Conservation (phyloP, 30 jellyfish, hydroid and myxozoan genomes). For the Hydractinia echinata region DNA sequence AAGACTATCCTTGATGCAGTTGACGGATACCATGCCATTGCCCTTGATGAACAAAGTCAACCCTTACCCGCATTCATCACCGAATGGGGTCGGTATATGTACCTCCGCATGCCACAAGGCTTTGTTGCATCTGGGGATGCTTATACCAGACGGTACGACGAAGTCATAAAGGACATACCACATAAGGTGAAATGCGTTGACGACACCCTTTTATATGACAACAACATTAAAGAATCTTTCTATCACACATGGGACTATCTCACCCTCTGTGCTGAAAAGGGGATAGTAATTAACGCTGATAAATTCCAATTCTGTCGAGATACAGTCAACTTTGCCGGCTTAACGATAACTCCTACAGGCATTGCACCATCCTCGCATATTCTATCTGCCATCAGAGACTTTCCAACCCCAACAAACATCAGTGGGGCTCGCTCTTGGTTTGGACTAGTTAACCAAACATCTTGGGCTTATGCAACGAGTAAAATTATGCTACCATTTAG, state of each 20-base stretch:
- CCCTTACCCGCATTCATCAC: too few relatives aligned
- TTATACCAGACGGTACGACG: too few relatives aligned
- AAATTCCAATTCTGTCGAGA: conserved; percentile 18
- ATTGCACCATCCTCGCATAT: conserved; percentile 10
- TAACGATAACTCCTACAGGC: conserved; percentile 4
- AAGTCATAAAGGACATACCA: too few relatives aligned
- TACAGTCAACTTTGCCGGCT: conserved; percentile 36
- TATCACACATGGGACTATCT: conserved; percentile 25
- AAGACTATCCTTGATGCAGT: too few relatives aligned
- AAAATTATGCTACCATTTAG: conserved; percentile 15
- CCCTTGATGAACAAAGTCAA: too few relatives aligned
- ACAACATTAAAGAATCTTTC: conserved; percentile 7
- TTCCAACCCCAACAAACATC: conserved; percentile 32
- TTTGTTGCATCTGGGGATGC: too few relatives aligned
- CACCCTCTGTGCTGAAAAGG: conserved; percentile 4
- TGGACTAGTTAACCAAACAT: conserved; percentile 14
- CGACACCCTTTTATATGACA: conserved; percentile 26
- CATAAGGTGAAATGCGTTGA: conserved; percentile 11
- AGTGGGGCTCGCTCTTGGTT: conserved; percentile 27
- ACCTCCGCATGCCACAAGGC: too few relatives aligned
- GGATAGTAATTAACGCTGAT: conserved; percentile 19
- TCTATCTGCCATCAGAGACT: conserved; percentile 17
- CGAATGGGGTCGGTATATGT: too few relatives aligned
- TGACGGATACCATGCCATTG: too few relatives aligned
- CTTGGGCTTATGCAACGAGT: conserved; percentile 14